Evolutionary conservation across 2,113 vertebrate species (phyloP), one percentile per base, ranked within the genome.

Genomic region (Falco punctatus): DNA sequence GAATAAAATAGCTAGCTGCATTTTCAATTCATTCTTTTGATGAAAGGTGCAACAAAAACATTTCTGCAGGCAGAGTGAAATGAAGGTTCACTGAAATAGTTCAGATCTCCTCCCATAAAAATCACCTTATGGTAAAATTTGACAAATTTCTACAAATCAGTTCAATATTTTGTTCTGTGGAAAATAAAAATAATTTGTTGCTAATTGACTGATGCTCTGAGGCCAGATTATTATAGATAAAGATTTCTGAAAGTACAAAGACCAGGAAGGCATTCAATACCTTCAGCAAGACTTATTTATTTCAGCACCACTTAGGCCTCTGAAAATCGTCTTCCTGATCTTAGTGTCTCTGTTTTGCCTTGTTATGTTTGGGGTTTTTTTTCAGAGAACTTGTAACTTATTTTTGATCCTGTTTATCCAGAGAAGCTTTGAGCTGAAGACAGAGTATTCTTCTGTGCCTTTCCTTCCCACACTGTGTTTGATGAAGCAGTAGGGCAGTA

Each of bases 401-500:
- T 89, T 44, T 98, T 98, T 82, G 78, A 82, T 67, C 98, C 98
- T 12, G 58, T 96, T 83, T 98, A 98, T 92, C 98, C 98, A 2
- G 82, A 97, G 52, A 98, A 71, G 64, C 95, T 99, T 90, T 98
- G 96, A 96, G 94, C 98, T 33, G 98, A 98, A 42, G 96, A 95
- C 18, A 96, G 94, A 88, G 92, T 96, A 11, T 98, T 99, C 94
- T 99, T 98, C 91, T 96, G 94, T 40, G 96, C 96, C 13, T 98
- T 99, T 93, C 97, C 98, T 71, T 99, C 98, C 88, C 98, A 98
- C 38, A 89, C 98, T 27, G 94, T 98, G 59, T 98, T 98, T 96
- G 98, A 98, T 28, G 58, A 97, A 96, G 77, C 97, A 62, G 98
- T 98, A 98, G 98, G 95, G 55, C 28, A 71, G 9, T 26, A 14